Evolutionary conservation across 2,888 invertebrate species (phyloP).

Genomic region (Marasmarcha lunaedactyla): DNA sequence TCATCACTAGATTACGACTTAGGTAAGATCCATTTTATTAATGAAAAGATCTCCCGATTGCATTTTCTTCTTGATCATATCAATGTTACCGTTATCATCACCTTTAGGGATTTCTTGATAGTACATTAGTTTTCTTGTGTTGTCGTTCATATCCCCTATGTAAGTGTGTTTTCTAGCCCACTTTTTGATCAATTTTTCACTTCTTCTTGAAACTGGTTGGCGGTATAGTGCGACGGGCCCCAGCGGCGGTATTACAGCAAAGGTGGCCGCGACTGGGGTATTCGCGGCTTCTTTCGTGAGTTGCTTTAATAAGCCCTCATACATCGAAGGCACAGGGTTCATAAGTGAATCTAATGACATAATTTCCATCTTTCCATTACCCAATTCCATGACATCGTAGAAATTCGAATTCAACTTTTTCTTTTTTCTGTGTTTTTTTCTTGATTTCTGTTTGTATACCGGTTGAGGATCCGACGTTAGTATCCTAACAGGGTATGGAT

Average conservation of each 20-base stretch:
- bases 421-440: neutral
- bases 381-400: neutral
- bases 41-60: too few species aligned
- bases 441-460: neutral
- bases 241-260: conserved; percentile 31
- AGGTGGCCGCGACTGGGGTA: conserved; percentile 29
- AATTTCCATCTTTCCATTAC: neutral
- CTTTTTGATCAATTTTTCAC: conserved; percentile 32
- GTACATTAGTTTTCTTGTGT: conserved; percentile 2
- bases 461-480: neutral
- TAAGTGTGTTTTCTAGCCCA: conserved; percentile 27
- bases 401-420: neutral
- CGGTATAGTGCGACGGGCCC: conserved; percentile 41
- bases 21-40: too few species aligned
- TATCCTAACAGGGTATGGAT: conserved; percentile 18
- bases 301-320: conserved; percentile 32
- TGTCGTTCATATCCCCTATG: neutral
- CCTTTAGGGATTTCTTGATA: conserved; percentile 24
- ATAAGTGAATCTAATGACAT: conserved; percentile 2
- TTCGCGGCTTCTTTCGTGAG: conserved; percentile 30
- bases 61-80: too few species aligned
- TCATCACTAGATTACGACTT: too few species aligned
- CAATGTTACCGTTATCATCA: neutral
- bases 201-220: conserved; percentile 43
- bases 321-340: conserved; percentile 18